Evolutionary conservation across 1,140 invertebrate genomes (phyloP).

Genomic region (Leptinotarsa defecta): DNA sequence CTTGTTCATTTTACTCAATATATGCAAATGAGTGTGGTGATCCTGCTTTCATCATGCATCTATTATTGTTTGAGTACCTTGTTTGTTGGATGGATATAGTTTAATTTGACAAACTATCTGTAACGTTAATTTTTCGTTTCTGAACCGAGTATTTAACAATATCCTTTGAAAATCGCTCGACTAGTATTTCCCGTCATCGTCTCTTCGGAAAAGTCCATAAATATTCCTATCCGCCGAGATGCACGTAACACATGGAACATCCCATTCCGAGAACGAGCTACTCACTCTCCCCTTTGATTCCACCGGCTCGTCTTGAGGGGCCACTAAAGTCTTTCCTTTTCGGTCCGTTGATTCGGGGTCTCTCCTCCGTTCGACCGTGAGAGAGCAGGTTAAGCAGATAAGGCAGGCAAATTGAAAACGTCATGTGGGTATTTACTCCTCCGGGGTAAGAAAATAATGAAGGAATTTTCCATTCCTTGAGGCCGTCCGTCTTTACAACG

Average conservation of each 20-base stretch:
- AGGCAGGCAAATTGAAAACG: conserved; percentile 42
- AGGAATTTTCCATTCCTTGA: conserved; percentile 20
- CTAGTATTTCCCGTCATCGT: too few relatives aligned
- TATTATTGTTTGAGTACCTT: too few relatives aligned
- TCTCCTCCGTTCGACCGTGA: conserved; percentile 28
- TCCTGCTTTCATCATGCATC: too few relatives aligned
- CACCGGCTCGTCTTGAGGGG: neutral
- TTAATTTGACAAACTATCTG: too few relatives aligned
- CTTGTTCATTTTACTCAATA: too few relatives aligned
- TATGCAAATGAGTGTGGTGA: too few relatives aligned
- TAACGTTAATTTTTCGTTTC: too few relatives aligned
- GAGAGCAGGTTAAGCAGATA: conserved; percentile 41
- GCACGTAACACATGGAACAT: neutral
- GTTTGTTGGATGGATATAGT: too few relatives aligned
- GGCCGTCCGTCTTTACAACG: neutral
- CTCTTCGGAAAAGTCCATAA: too few relatives aligned
- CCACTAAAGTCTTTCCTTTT: conserved; percentile 1
- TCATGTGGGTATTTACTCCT: conserved; percentile 42
- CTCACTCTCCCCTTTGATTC: neutral
- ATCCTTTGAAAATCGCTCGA: too few relatives aligned
- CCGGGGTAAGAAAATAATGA: conserved; percentile 31
- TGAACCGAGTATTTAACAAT: too few relatives aligned
- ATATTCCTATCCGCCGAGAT: neutral
- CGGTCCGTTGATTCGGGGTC: neutral
- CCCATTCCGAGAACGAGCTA: neutral